phyloP scores from a whole-genome alignment of 2,113 vertebrate genomes.

The Chunga burmeisteri region DNA sequence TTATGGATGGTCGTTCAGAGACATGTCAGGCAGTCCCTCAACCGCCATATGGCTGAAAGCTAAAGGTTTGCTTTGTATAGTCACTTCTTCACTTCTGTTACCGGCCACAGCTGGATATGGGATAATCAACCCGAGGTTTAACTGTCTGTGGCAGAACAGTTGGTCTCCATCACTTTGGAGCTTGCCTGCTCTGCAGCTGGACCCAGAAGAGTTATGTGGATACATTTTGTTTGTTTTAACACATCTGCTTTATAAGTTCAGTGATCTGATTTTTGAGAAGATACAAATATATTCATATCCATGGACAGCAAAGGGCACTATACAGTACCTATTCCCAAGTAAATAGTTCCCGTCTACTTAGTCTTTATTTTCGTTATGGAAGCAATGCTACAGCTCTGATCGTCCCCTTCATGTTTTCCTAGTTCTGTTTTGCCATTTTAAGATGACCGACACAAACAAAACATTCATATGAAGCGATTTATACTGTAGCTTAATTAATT shows the following conservation, averaged over 20 bases:
- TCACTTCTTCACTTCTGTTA: not conserved
- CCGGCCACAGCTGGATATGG: not conserved
- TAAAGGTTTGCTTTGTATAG: not conserved
- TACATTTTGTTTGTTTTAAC: not conserved
- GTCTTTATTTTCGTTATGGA: not conserved
- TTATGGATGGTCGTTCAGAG: not conserved
- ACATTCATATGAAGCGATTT: not conserved
- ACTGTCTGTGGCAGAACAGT: no score
- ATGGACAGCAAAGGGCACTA: not conserved
- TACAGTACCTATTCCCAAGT: not conserved
- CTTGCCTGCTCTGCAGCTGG: not conserved
- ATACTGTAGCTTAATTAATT: not conserved
- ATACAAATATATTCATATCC: not conserved
- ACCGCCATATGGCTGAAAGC: not conserved
- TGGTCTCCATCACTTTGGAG: not conserved
- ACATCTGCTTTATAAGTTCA: not conserved
- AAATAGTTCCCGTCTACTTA: not conserved
- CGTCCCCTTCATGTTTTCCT: not conserved
- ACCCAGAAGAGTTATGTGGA: not conserved
- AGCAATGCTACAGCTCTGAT: not conserved
- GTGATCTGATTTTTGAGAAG: not conserved
- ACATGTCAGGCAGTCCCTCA: not conserved
- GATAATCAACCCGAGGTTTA: not conserved
- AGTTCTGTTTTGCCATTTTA: not conserved
- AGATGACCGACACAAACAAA: not conserved